Evolutionary conservation across 2,797 vertebrate species (phyloP).

Genomic region (Alosa sapidissima): DNA sequence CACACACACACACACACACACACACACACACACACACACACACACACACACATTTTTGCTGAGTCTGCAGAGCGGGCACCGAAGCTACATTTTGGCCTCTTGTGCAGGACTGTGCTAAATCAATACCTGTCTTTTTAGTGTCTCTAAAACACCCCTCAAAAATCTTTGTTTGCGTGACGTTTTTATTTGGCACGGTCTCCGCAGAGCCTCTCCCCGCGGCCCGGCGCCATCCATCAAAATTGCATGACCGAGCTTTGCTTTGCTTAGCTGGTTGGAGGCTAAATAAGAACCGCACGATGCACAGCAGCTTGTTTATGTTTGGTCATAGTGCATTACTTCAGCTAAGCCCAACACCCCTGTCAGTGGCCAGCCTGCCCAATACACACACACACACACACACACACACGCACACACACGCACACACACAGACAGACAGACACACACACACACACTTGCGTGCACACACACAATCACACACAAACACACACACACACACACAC

Average conservation of each 20-base stretch:
- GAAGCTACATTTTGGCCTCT: slow-evolving; percentile 59
- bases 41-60: slow-evolving; percentile 26
- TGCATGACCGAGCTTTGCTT: slow-evolving; percentile 60
- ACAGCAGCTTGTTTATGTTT: slow-evolving; percentile 29
- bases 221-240: slow-evolving; percentile 67
- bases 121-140: slow-evolving; percentile 66
- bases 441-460: neutral
- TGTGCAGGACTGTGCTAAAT: slow-evolving; percentile 56
- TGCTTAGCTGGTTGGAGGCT: slow-evolving; percentile 47
- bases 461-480: neutral
- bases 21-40: slow-evolving; percentile 12
- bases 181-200: slow-evolving; percentile 67
- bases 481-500: neutral
- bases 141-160: slow-evolving; percentile 50
- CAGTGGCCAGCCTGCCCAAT: neutral
- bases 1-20: neutral
- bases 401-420: neutral
- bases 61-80: slow-evolving; percentile 49
- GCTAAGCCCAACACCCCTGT: neutral
- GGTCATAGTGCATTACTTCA: neutral
- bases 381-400: slow-evolving; percentile 9
- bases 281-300: neutral
- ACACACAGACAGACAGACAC: neutral
- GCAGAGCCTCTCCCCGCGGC: slow-evolving; percentile 61
- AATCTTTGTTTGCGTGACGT: slow-evolving; percentile 62